Evolutionary conservation across 1,140 invertebrate species (phyloP).

Genomic region (Nymphalis io): DNA sequence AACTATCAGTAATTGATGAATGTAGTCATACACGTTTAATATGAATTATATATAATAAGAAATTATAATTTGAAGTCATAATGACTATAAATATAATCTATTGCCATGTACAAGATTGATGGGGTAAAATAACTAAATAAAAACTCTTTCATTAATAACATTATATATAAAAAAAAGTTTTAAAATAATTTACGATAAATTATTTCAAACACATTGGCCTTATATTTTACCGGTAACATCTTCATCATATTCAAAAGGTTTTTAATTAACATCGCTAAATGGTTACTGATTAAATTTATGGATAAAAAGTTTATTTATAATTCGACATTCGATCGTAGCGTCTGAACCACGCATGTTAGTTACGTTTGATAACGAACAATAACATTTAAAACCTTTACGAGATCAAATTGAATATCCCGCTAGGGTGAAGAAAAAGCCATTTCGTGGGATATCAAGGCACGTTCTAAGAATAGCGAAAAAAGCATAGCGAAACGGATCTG

Average conservation of each 20-base stretch:
- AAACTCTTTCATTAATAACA: neutral
- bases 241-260: neutral
- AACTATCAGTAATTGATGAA: no score
- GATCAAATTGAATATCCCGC: slow-evolving; percentile 64
- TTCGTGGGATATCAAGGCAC: slow-evolving; percentile 26
- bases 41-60: no score
- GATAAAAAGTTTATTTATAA: slow-evolving; percentile 1
- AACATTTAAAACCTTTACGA: slow-evolving; percentile 51
- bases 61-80: no score
- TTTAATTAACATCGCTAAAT: neutral
- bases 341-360: slow-evolving; percentile 13
- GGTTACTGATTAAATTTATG: neutral
- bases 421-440: slow-evolving; percentile 24
- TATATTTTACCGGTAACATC: neutral
- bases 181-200: no score
- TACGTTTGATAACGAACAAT: slow-evolving; percentile 49
- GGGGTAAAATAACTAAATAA: neutral
- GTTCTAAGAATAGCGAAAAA: slow-evolving; percentile 55
- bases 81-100: no score
- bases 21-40: no score
- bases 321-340: neutral
- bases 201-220: no score
- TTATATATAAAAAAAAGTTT: no score
- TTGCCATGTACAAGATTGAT: no score
- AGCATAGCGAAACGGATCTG: slow-evolving; percentile 55